Evolutionary conservation across 2,797 vertebrate genomes (phyloP).

Genomic region (Pangasius djambal): DNA sequence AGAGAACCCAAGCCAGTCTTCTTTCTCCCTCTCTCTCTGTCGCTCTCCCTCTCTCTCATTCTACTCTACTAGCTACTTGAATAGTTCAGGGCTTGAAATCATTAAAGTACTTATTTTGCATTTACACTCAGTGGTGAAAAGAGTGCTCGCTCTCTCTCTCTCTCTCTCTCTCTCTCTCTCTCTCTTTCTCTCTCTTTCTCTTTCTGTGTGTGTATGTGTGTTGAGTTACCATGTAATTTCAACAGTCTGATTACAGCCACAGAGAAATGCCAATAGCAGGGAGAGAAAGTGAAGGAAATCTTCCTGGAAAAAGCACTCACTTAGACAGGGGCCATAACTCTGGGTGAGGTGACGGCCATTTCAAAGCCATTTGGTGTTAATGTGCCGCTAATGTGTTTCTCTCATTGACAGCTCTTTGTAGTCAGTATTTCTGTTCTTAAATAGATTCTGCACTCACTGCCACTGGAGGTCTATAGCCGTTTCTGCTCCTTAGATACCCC

Average conservation of each 20-base stretch:
- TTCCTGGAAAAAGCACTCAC: conserved; percentile 56
- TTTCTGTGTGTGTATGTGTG: background rate
- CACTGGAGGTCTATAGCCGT: background rate
- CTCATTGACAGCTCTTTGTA: conserved; percentile 39
- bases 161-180: conserved; percentile 26
- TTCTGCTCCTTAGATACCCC: background rate
- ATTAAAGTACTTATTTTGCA: conserved; percentile 20
- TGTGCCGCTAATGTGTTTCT: conserved; percentile 70
- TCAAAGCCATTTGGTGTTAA: conserved; percentile 74
- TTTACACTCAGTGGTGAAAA: conserved; percentile 1
- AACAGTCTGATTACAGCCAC: conserved; percentile 60
- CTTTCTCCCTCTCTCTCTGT: background rate
- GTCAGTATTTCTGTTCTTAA: conserved; percentile 14
- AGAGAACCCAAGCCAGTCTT: conserved; percentile 49
- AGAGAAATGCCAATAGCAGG: conserved; percentile 62
- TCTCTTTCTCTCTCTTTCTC: conserved; percentile 1
- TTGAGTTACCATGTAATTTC: conserved; percentile 58
- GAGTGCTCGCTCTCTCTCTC: conserved; percentile 3
- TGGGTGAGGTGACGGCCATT: conserved; percentile 64
- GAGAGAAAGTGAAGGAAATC: conserved; percentile 44
- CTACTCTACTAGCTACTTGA: background rate
- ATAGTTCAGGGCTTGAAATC: conserved; percentile 4
- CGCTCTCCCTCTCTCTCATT: background rate
- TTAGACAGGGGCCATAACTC: conserved; percentile 67
- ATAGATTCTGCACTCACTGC: conserved; percentile 18